Base-by-base conservation (phyloP, 2,113 vertebrate genomes). In the Chlorodrepanis virens region DNA sequence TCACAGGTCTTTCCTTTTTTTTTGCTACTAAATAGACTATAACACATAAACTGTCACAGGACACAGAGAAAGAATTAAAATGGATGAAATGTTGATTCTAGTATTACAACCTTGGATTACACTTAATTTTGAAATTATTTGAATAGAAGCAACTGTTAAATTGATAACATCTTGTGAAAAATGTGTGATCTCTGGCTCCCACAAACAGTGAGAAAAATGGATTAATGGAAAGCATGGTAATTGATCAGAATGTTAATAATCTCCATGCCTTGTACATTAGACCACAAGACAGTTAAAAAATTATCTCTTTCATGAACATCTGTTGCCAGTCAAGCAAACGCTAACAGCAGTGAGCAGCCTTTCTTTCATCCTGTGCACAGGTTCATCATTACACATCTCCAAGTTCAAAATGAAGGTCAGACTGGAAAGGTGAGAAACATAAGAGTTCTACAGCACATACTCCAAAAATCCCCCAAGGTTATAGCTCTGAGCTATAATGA, bases 391-490 rank as follows among this genome's bases (percentile, higher is more conserved):
- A 91, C 49, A 54, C 9, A 52, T 31, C 71, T 74, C 22, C 76
- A 81, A 96, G 93, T 90, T 89, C 64, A 94, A 83, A 93, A 70
- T 37, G 85, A 94, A 94, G 68, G 94, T 94, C 88, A 88, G 64
- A 74, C 44, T 81, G 40, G 69, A 74, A 94, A 94, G 65, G 89
- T 82, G 65, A 94, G 77, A 83, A 94, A 82, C 4, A 2, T 8
- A 37, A 39, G 59, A 59, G 37, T 74, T 80, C 42, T 83, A 59
- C 29, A 86, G 47, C 40, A 94, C 75, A 68, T 29, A 71, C 22
- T 67, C 63, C 6, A 19, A 63, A 87, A 70, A 40, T 0, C 0
- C 14, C 18, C 22, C 37, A 87, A 72, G 27, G n/a, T 75, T 78
- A 59, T 29, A 57, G 42, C 74, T 85, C 25, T 65, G 56, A 92